phyloP scores from a whole-genome alignment of 2,797 vertebrate genomes.

The Thamnophis elegans region DNA sequence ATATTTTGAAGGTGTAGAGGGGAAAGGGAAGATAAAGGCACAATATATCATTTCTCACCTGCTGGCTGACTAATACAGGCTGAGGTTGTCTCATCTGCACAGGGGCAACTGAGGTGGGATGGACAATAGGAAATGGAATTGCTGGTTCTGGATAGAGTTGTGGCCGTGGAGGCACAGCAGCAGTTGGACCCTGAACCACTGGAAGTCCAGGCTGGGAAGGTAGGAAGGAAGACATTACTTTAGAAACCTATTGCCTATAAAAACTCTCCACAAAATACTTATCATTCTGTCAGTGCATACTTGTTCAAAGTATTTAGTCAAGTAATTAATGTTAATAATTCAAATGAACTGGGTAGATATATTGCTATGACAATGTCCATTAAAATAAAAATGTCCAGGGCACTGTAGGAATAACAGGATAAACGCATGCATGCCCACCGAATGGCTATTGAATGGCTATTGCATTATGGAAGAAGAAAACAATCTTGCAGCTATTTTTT shows the following conservation, averaged over 20 bases:
- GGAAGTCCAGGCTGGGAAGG: conserved; percentile 67
- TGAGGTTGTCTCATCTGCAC: conserved; percentile 66
- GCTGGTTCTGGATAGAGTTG: conserved; percentile 74
- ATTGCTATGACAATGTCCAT: background rate
- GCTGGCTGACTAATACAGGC: conserved; percentile 65
- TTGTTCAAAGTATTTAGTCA: background rate
- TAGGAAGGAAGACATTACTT: background rate
- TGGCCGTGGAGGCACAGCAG: conserved; percentile 53
- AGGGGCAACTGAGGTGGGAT: conserved; percentile 65
- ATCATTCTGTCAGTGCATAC: background rate
- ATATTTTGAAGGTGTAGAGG: background rate
- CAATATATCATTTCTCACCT: conserved; percentile 64
- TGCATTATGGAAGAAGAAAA: background rate
- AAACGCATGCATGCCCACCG: background rate
- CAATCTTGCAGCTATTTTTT: background rate
- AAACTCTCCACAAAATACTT: background rate
- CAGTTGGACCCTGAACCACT: conserved; percentile 30
- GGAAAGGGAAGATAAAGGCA: background rate
- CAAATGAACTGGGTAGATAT: background rate
- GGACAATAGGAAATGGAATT: conserved; percentile 64
- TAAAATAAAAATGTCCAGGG: background rate
- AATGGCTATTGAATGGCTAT: background rate
- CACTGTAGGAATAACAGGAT: background rate
- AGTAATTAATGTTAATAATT: background rate
- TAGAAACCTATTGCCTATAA: accelerated